Base-by-base conservation (phyloP, 2,888 invertebrate species). In the Athripsodes cinereus region DNA sequence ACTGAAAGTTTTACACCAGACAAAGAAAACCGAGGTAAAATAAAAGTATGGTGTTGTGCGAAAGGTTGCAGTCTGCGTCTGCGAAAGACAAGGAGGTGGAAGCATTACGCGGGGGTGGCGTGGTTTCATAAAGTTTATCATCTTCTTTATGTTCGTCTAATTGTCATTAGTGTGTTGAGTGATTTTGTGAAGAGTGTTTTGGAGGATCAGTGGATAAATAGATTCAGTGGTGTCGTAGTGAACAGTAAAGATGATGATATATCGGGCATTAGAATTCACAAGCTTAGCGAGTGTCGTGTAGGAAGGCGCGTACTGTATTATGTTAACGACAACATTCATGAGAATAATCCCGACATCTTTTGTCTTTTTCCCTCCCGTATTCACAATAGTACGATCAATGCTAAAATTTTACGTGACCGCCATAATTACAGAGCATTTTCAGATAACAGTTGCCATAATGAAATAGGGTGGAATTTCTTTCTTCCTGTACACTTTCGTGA, bases 361-460 rank as follows among this genome's bases (percentile, higher is more conserved):
- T 26, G 26, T 10, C 26, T 26, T 10, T 26, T 10, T 10, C 26
- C 26, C 26, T 10, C 26, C 3, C 26, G 26, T 10, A 55, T 40
- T 19, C 3, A 40, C 47, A 52, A 52, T 52, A 52, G 44, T 46
- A 57, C 52, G 52, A 57, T 47, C 57, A 52, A 52, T 57, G 52
- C 20, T 52, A 46, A 57, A 44, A 46, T 44, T 52, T 26, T 57
- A 57, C 57, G 52, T 57, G 57, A 52, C 52, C 52, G 52, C 52
- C 46, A 57, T 52, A 57, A 57, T 57, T 57, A 57, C 52, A 52
- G 13, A 52, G 52, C 16, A 22, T 55, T 50, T 57, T 31, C 47
- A 20, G 52, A 46, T 26, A 52, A 26, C 16, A 44, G 21, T 47
- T 31, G 22, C 20, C 22, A 52, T 52, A 47, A 26, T 57, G 47